Base-by-base conservation (phyloP, 2,888 invertebrate genomes). In the Onchidella celtica region DNA sequence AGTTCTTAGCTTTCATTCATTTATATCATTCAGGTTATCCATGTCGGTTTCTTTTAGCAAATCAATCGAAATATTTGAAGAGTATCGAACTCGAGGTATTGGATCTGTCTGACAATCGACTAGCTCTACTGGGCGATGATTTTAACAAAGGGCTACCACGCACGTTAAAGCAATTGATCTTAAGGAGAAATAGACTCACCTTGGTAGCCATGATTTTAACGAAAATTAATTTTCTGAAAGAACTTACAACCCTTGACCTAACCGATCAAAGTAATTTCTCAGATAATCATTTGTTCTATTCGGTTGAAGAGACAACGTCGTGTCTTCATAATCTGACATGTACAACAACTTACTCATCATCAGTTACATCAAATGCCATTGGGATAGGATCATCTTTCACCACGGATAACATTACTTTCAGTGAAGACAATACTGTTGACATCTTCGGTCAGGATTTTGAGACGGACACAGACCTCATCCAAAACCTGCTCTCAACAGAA, bases 21-120 rank as follows among this genome's bases (percentile, higher is more conserved):
- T 55, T 76, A 3, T 3, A 0, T 0, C 55, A 1, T 2, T 17
- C 47, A 0, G 9, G 0, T 1, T 29, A 65, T n/a, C 55, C 24
- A 2, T 75, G 75, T 24, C 34, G 40, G 24, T 75, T 29, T 24
- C n/a, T 75, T 17, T 24, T 27, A 0, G 29, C 1, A 40, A 38
- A 63, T 17, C 75, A 75, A 14, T 4, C 75, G 4, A 38, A 6
- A 24, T 75, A 75, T 29, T 3, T 75, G n/a, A 59, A 40, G 40
- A n/a, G 65, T 24, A 27, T 29, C 3, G 11, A 34, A 11, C 17
- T 75, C 1, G 65, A 75, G 27, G 2, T 63, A 1, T 21, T 75
- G 4, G 63, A 75, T n/a, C n/a, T 75, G 9, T 40, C 77, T 57
- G 57, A 34, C 3, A 77, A 77, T 27, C 3, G n/a, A 57, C 40